Base-by-base conservation (phyloP, 2,797 vertebrate species). In the Linurgus olivaceus region DNA sequence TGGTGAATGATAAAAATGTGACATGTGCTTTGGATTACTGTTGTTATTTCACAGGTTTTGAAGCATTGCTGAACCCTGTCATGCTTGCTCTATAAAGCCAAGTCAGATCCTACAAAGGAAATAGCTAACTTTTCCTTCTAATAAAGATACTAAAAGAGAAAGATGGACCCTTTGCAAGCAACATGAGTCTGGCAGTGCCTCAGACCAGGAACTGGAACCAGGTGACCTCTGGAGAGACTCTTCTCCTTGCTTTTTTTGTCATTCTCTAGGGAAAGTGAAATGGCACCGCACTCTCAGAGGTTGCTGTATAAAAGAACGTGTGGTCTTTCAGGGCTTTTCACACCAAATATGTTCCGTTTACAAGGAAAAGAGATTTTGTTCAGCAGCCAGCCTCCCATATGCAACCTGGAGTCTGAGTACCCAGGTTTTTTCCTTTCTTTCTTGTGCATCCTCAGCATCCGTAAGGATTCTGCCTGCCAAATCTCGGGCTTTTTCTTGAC, bases 281-380 rank as follows among this genome's bases (percentile, higher is more conserved):
- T 73, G 62, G 66, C 51, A 42, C 63, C 9, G 51, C 44, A 6
- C 79, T 96, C 91, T 94, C 33, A 54, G 88, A 84, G 93, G 94
- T 93, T 96, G 86, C 95, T 84, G 88, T 40, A 52, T 70, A 95
- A 94, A 96, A 94, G 87, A 95, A 84, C 45, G 89, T 93, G 89
- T 95, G 95, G 95, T 97, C 95, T 95, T 94, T 96, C 82, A 94
- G 94, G 95, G 91, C 85, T 97, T 96, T 96, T 95, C 95, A 94
- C 96, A 94, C 95, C 94, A 96, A 97, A 97, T 97, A 95, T 95
- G 94, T 96, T 96, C 94, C 72, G 52, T 96, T 96, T 93, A 96
- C 86, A 90, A 90, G 94, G 87, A 78, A 75, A 94, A 96, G 92
- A 97, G 95, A 97, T 91, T 95, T 97, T 97, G 95, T 96, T 96